Base-by-base conservation (phyloP, 2,113 vertebrate genomes). In the Bos taurus region DNA sequence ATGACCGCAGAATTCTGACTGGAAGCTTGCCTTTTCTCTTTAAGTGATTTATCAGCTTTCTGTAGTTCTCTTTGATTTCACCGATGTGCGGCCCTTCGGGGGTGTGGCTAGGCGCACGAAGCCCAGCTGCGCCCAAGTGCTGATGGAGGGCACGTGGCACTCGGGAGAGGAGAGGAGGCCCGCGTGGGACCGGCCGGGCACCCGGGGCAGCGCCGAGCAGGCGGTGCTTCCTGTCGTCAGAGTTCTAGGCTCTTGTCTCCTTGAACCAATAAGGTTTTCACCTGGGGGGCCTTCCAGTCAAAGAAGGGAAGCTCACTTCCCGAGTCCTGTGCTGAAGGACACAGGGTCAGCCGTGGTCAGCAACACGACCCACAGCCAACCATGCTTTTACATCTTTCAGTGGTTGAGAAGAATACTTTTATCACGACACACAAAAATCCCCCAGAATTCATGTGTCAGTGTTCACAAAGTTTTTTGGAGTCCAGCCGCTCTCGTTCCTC, bases 151-250 rank as follows among this genome's bases (percentile, higher is more conserved):
- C 19, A 3, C 36, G 5, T 1, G 36, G 36, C 36, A 0, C 16
- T 5, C 21, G 5, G 21, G n/a, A 2, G 11, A 1, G 26, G 46
- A 8, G 19, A 52, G 40, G 16, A 2, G 23, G 80, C 25, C 0
- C 40, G 1, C 3, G 4, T 30, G 17, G 3, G 19, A 43, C 56
- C 0, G 1, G 1, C 19, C 10, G 0, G 74, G 7, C 97, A 26
- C 93, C 30, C 95, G 90, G 17, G 96, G 97, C 97, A 95, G 96
- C 59, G 21, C 59, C 4, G 4, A 17, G 30, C 2, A 36, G 81
- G 59, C 1, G 40, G 12, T 23, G 50, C 30, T 15, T 17, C 23
- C 5, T 5, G 0, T 25, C 67, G 0, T 6, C 4, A 43, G 0
- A 12, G 30, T 13, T 52, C 88, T 48, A 21, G 30, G 6, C 23